Evolutionary conservation across 2,888 invertebrate species (phyloP).

Genomic region (Idaea aversata): DNA sequence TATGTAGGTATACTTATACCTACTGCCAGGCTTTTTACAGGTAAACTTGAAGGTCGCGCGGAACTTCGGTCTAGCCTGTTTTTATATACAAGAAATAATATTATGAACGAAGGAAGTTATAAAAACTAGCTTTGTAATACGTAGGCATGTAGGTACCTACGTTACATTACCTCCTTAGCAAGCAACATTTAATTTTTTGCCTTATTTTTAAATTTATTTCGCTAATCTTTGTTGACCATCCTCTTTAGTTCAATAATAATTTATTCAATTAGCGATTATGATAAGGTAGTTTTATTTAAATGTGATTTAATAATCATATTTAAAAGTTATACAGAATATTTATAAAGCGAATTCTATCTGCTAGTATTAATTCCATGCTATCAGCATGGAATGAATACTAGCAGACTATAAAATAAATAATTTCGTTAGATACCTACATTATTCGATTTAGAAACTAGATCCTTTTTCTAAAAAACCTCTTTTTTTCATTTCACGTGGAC

Average conservation of each 20-base stretch:
- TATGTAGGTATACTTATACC: slow-evolving; percentile 4
- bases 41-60: slow-evolving; percentile 68
- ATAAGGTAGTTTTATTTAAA: no score
- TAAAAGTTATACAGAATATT: no score
- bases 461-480: no score
- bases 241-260: not conserved
- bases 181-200: slow-evolving; percentile 38
- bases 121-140: slow-evolving; percentile 47
- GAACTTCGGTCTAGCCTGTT: slow-evolving; percentile 57
- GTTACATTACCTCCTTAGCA: slow-evolving; percentile 20
- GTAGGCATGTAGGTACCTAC: slow-evolving; percentile 12
- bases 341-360: no score
- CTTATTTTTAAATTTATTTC: slow-evolving; percentile 6
- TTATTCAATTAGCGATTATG: not conserved
- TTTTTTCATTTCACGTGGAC: no score
- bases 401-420: no score
- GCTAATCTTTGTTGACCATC: slow-evolving; percentile 2
- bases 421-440: no score
- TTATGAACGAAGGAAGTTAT: slow-evolving; percentile 58
- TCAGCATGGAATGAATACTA: no score
- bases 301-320: no score
- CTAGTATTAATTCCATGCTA: no score
- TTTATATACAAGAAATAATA: slow-evolving; percentile 45
- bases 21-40: slow-evolving; percentile 51
- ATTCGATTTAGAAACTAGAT: no score